Percentiles rank a stretch among this genome's conserved stretches.
phyloP scores from a whole-genome alignment of 2,888 invertebrate species.

The Neoitamus cyanurus region DNA sequence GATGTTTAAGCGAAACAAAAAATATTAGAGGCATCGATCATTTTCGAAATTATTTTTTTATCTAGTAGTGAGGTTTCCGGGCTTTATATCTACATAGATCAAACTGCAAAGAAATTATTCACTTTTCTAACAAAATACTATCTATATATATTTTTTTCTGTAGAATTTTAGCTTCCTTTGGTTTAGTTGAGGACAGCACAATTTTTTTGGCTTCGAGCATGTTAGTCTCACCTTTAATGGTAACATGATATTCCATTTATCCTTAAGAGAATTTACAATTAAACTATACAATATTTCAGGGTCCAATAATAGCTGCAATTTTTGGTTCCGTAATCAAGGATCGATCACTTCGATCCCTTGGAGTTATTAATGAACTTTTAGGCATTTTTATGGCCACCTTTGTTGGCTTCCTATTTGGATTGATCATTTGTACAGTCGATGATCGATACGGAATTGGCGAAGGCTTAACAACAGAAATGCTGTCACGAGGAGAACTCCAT shows the following conservation, averaged over 20 bases:
- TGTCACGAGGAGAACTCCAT: constrained; percentile 73
- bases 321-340: constrained; percentile 79
- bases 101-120: too few species aligned
- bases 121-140: too few species aligned
- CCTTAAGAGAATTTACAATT: neutral
- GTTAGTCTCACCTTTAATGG: constrained; percentile 85
- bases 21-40: too few species aligned
- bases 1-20: too few species aligned
- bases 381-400: constrained; percentile 75
- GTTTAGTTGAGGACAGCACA: constrained; percentile 79
- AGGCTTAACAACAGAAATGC: constrained; percentile 77
- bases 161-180: constrained; percentile 77
- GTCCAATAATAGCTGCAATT: constrained; percentile 81
- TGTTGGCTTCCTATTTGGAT: constrained; percentile 77
- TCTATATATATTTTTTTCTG: neutral
- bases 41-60: too few species aligned
- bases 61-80: too few species aligned
- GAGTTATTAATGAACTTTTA: constrained; percentile 74
- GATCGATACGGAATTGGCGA: constrained; percentile 70
- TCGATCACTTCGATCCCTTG: constrained; percentile 72
- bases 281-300: constrained; percentile 65
- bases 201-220: constrained; percentile 82
- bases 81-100: too few species aligned
- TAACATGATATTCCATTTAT: constrained; percentile 59
- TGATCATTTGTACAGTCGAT: constrained; percentile 71